Evolutionary conservation across 2,113 vertebrate genomes (phyloP).

Genomic region (Cyrtonyx montezumae): DNA sequence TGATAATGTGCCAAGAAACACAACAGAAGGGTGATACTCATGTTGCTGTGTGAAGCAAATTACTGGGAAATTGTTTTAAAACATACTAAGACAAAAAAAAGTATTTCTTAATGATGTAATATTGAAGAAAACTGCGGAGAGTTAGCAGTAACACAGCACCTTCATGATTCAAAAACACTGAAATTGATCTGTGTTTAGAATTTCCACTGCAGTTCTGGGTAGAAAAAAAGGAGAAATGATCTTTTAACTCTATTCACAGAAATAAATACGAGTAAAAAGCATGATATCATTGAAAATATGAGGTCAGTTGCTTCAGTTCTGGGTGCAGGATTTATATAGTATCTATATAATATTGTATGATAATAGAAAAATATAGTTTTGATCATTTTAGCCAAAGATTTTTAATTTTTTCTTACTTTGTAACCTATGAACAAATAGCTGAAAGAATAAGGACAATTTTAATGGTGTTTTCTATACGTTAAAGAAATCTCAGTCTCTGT

Average conservation of each 20-base stretch:
- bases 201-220: background rate
- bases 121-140: background rate
- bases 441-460: background rate
- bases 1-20: background rate
- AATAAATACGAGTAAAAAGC: background rate
- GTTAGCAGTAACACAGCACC: background rate
- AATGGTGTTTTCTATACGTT: background rate
- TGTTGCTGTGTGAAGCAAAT: background rate
- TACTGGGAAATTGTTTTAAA: background rate
- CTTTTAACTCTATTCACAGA: background rate
- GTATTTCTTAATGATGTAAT: background rate
- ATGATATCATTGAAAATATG: rapidly evolving
- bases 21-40: background rate
- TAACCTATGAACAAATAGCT: background rate
- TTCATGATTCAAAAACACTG: background rate
- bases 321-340: background rate
- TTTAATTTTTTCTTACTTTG: background rate
- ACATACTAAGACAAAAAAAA: background rate
- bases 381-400: background rate
- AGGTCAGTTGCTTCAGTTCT: background rate
- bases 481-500: background rate
- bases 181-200: background rate
- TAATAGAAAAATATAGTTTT: background rate
- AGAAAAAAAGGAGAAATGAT: background rate
- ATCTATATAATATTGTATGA: background rate